Evolutionary conservation across 2,888 invertebrate species (phyloP), one percentile per base, ranked within the genome.

Genomic region (Norana najaformis): DNA sequence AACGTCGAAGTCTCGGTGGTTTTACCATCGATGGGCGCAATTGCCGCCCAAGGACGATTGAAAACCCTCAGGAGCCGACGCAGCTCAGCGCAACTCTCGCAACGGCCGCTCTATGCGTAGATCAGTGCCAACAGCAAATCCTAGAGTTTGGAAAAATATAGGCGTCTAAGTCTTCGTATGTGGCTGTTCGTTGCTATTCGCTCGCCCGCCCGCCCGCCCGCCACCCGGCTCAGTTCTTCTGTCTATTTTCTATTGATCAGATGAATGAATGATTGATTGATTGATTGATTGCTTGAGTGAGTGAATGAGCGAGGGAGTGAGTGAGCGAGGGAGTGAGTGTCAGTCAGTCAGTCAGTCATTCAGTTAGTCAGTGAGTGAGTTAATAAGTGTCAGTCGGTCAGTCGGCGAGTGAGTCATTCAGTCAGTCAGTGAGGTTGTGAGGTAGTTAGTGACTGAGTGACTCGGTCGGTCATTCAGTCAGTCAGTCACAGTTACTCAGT

Each of bases 11-110:
- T 69, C 69, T 69, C 69, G 30, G 30, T 69, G 69, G 69, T n/a
- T 69, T 69, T 69, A 8, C 69, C 69, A 8, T n/a, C 69, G 69
- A 69, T n/a, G 69, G 69, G 30, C 30, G 30, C 69, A 69, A 69
- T 69, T 30, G 69, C 69, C 69, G 69, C 69, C n/a, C n/a, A 69
- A 69, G 69, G 69, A 69, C 69, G 69, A 69, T 69, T n/a, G 69
- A 69, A 69, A 69, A 69, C 69, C 69, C 69, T 69, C 69, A 6
- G n/a, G n/a, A n/a, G 8, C 69, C 30, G 69, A 69, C 69, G 69
- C 69, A 69, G 11, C 69, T 69, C 69, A n/a, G 8, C n/a, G 69
- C 69, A 30, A 69, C 69, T 8, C 6, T 3, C 47, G 47, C 47
- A 14, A 3, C 18, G 16, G 3, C 30, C 53, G 53, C 30, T 30